Percentiles rank a stretch among this genome's conserved stretches.
Conservation (phyloP, 2,797 vertebrate species). For the Tadarida brasiliensis region DNA sequence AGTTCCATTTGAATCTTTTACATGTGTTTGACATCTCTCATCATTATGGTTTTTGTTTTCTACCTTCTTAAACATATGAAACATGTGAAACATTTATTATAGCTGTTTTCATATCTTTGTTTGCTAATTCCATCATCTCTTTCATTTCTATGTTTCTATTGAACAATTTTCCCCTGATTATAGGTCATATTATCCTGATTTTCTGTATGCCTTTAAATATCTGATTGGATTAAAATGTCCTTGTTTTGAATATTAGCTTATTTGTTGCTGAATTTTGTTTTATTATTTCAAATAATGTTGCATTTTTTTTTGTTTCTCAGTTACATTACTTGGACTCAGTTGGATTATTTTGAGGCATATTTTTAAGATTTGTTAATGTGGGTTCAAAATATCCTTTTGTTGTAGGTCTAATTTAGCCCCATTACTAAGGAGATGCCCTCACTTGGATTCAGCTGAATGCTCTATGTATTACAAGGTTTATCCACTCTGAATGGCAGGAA, state of each 20-base stretch:
- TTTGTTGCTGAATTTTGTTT: slow-evolving; percentile 33
- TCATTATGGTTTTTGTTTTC: not conserved
- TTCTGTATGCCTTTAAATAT: not conserved
- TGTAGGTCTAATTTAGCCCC: not conserved
- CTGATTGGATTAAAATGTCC: not conserved
- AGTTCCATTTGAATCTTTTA: not conserved
- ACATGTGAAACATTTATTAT: not conserved
- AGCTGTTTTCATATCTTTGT: not conserved
- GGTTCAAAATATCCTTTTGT: not conserved
- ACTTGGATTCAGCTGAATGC: not conserved
- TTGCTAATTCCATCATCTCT: not conserved
- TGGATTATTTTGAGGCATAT: not conserved
- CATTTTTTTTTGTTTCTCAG: slow-evolving; percentile 1
- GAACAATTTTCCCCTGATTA: not conserved
- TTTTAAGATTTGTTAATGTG: slow-evolving; percentile 35
- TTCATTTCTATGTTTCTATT: slow-evolving; percentile 25
- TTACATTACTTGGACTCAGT: not conserved
- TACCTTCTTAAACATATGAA: not conserved
- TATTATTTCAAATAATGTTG: not conserved
- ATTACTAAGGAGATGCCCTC: not conserved
- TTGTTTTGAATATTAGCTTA: slow-evolving; percentile 1
- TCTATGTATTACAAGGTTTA: not conserved
- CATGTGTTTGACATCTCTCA: not conserved
- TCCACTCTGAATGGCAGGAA: not conserved
- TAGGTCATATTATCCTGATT: not conserved